Evolutionary conservation across 2,888 invertebrate species (phyloP).

Genomic region (Encarsia formosa): DNA sequence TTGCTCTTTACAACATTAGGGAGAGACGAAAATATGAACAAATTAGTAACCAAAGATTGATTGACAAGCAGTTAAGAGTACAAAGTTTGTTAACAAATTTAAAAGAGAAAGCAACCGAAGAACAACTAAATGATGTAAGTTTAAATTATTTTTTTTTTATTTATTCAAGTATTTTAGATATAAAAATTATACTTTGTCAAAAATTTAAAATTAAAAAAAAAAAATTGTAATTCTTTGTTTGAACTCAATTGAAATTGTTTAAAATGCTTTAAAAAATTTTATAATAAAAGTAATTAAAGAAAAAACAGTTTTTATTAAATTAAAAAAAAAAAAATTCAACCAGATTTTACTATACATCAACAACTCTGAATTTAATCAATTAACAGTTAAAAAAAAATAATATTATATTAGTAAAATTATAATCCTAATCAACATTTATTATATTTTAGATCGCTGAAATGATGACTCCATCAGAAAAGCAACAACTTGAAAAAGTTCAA

Average conservation of each 20-base stretch:
- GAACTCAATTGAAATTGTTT: too few relatives aligned
- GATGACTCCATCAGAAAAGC: slow-evolving; percentile 79
- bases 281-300: too few relatives aligned
- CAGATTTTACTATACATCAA: too few relatives aligned
- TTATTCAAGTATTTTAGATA: slow-evolving; percentile 12
- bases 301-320: too few relatives aligned
- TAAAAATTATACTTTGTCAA: slow-evolving; percentile 9
- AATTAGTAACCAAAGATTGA: slow-evolving; percentile 69
- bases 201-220: too few relatives aligned
- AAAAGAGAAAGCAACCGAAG: slow-evolving; percentile 71
- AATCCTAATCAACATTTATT: too few relatives aligned
- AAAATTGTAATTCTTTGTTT: too few relatives aligned
- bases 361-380: too few relatives aligned
- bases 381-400: too few relatives aligned
- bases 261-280: too few relatives aligned
- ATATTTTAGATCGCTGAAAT: slow-evolving; percentile 72
- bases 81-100: slow-evolving; percentile 78
- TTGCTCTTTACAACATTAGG: slow-evolving; percentile 67
- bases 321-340: too few relatives aligned
- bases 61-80: slow-evolving; percentile 82
- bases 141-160: background rate
- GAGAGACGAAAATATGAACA: slow-evolving; percentile 64
- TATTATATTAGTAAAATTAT: too few relatives aligned
- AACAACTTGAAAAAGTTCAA: slow-evolving; percentile 71
- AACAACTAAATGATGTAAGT: slow-evolving; percentile 74